phyloP scores from a whole-genome alignment of 2,888 invertebrate genomes.

The Xestia xanthographa region DNA sequence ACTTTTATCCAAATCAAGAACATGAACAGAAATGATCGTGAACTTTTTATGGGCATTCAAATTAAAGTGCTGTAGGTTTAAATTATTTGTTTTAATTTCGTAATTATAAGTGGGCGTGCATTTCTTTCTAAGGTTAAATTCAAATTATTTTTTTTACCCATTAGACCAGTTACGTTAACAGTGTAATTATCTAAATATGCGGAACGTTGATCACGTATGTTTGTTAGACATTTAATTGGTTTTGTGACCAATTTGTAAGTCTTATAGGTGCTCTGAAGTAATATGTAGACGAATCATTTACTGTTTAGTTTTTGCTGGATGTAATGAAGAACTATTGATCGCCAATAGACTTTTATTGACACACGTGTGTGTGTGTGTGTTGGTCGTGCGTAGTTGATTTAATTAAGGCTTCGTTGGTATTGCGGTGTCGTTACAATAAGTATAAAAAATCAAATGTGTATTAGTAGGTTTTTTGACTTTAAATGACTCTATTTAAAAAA shows the following conservation, averaged over 20 bases:
- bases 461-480: neutral
- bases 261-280: slow-evolving; percentile 64
- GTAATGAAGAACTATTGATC: slow-evolving; percentile 65
- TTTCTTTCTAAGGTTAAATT: slow-evolving; percentile 56
- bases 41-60: slow-evolving; percentile 34
- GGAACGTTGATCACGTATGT: slow-evolving; percentile 63
- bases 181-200: slow-evolving; percentile 64
- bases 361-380: neutral
- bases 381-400: slow-evolving; percentile 29
- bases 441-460: slow-evolving; percentile 5
- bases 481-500: slow-evolving; percentile 13
- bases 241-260: slow-evolving; percentile 67
- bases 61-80: slow-evolving; percentile 19
- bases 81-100: slow-evolving; percentile 47
- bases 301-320: slow-evolving; percentile 73
- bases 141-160: slow-evolving; percentile 46
- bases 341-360: slow-evolving; percentile 46
- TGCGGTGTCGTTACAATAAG: slow-evolving; percentile 17
- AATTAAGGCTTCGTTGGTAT: slow-evolving; percentile 9
- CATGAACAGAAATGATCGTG: slow-evolving; percentile 19
- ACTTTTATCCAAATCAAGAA: slow-evolving; percentile 31
- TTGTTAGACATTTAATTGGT: slow-evolving; percentile 63
- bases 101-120: slow-evolving; percentile 50
- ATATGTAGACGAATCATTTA: slow-evolving; percentile 73
- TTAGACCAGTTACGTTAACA: slow-evolving; percentile 40